Evolutionary conservation across 2,113 vertebrate species (phyloP).

Genomic region (Heterochromis multidens): DNA sequence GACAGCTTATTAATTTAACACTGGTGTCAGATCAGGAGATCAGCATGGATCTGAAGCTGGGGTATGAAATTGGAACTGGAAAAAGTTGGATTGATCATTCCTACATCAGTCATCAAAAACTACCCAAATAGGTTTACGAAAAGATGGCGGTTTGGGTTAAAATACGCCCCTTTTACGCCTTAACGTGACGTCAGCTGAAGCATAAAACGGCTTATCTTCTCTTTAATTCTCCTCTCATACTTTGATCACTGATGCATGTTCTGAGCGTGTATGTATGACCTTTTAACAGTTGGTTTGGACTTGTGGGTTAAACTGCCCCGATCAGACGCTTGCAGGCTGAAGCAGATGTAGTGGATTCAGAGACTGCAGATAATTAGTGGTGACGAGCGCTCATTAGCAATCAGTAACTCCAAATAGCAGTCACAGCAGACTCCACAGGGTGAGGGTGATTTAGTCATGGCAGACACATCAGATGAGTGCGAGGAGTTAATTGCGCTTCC

Average conservation of each 20-base stretch:
- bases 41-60: neutral
- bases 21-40: neutral
- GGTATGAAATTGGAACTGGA: neutral
- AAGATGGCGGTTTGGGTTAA: neutral
- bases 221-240: neutral
- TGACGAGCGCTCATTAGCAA: neutral
- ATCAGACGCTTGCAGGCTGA: neutral
- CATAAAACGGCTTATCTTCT: neutral
- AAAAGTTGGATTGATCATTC: neutral
- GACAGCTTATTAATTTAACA: neutral
- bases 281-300: neutral
- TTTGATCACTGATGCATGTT: accelerated
- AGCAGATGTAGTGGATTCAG: neutral
- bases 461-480: neutral
- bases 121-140: neutral
- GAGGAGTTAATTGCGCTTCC: neutral
- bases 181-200: neutral
- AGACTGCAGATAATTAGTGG: neutral
- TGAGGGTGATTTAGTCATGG: neutral
- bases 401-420: neutral
- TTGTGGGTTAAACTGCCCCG: accelerated
- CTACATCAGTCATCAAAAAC: neutral
- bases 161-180: neutral
- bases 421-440: neutral
- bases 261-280: no score